Percentiles rank a stretch among this genome's conserved stretches.
These are phyloP conservation scores for Desoria tigrina DNA, from an alignment of 2,888 invertebrate genomes.

Conservation along the genomic window DNA sequence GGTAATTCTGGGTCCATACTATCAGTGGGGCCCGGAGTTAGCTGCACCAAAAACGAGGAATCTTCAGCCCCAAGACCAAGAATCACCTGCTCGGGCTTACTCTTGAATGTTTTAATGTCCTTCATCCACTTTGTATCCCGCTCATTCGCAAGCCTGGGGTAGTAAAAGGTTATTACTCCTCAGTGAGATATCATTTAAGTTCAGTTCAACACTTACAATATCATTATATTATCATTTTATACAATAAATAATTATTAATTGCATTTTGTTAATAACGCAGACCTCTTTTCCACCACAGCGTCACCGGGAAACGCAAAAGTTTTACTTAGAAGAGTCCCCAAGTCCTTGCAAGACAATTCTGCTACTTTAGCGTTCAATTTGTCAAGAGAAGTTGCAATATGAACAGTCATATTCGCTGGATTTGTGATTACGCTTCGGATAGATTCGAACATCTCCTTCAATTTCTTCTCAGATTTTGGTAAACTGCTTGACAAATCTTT, in stretches of 20 bases:
- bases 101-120: slow-evolving; percentile 21
- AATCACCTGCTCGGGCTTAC: slow-evolving; percentile 60
- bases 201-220: too few species aligned
- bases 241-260: background rate
- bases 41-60: slow-evolving; percentile 71
- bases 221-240: slow-evolving; percentile 2
- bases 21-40: slow-evolving; percentile 67
- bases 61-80: slow-evolving; percentile 81
- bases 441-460: slow-evolving; percentile 61
- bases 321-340: slow-evolving; percentile 27
- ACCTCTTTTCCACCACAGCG: slow-evolving; percentile 10
- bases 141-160: slow-evolving; percentile 42
- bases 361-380: slow-evolving; percentile 60
- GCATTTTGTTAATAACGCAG: too few species aligned
- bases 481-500: slow-evolving; percentile 66
- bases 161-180: too few species aligned
- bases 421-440: slow-evolving; percentile 65
- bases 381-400: slow-evolving; percentile 72
- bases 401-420: slow-evolving; percentile 67
- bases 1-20: slow-evolving; percentile 68
- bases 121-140: slow-evolving; percentile 49
- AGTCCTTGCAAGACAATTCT: slow-evolving; percentile 45
- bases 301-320: slow-evolving; percentile 38
- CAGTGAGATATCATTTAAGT: too few species aligned
- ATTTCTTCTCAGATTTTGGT: slow-evolving; percentile 55